These are phyloP conservation scores for Sturmia bella DNA, from an alignment of 2,888 invertebrate species.

Conservation along the genomic window DNA sequence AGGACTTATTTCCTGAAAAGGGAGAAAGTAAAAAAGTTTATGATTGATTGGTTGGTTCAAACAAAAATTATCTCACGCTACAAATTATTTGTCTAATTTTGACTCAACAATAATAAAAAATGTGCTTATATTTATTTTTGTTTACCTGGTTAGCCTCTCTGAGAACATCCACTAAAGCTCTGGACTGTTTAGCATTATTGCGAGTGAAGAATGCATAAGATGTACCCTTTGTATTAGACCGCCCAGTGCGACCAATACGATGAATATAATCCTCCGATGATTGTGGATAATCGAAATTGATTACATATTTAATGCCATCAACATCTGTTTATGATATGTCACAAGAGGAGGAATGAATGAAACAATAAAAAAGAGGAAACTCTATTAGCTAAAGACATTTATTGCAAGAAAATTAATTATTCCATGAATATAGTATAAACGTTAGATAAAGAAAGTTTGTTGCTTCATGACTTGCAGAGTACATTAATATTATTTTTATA, in stretches of 20 bases:
- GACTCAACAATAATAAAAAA: background rate
- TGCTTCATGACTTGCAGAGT: slow-evolving; percentile 60
- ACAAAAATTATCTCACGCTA: background rate
- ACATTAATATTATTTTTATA: slow-evolving; percentile 42
- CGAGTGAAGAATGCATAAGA: slow-evolving; percentile 98
- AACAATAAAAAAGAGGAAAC: slow-evolving; percentile 43
- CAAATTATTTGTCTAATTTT: background rate
- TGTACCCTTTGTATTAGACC: slow-evolving; percentile 92
- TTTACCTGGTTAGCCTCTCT: slow-evolving; percentile 93
- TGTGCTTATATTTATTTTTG: slow-evolving; percentile 48
- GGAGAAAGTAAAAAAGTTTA: slow-evolving; percentile 42
- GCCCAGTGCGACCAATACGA: slow-evolving; percentile 96
- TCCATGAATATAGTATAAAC: slow-evolving; percentile 26
- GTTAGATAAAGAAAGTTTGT: slow-evolving; percentile 14
- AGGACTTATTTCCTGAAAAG: slow-evolving; percentile 89
- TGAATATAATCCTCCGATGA: slow-evolving; percentile 98
- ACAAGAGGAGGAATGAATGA: slow-evolving; percentile 43
- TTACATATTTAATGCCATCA: slow-evolving; percentile 97
- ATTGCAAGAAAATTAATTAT: background rate
- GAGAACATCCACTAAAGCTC: slow-evolving; percentile 93
- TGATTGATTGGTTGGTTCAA: no score
- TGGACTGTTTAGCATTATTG: slow-evolving; percentile 92
- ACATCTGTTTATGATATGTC: slow-evolving; percentile 87
- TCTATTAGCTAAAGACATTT: slow-evolving; percentile 40
- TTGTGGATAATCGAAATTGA: slow-evolving; percentile 97